Evolutionary conservation across 1,140 invertebrate species (phyloP), one percentile per base, ranked within the genome.

Genomic region (Bombyx mori): DNA sequence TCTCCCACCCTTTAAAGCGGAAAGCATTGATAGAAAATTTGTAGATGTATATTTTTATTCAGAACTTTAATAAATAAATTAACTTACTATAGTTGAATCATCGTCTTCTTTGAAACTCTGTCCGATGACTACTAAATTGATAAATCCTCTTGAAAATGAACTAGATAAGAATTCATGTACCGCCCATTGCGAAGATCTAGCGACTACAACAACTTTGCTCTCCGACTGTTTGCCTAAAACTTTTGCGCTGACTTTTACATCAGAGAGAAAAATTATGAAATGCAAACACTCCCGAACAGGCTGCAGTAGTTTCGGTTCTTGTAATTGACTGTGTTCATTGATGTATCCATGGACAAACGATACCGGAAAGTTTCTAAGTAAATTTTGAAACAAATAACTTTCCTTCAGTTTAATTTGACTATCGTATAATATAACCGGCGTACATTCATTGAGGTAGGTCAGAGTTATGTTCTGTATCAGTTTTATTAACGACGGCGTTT

Each of bases 161-260:
- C 89, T 90, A 8, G 87, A 81, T 10, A 94, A 67, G 79, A 92
- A 94, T 67, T 93, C 91, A 48, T 91, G 89, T 0, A 94, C 88
- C n/a, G 90, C 89, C 92, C 92, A 94, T 69, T 92, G 90, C 0
- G 92, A 90, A 7, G 92, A 92, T 60, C 89, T 85, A 0, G 92
- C 88, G 0, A 94, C 82, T 0, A 94, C 68, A 0, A 94, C 84
- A 3, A 93, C 88, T 56, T 90, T 90, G 66, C 86, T 90, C 0
- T 76, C 71, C 0, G 89, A 88, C 72, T 92, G 88, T 60, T 90
- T 86, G 0, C 89, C 89, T n/a, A 93, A 74, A 10, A 92, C 81
- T 45, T 89, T 82, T 3, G 80, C 87, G 45, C 88, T 86, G 57
- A 73, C 88, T 65, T 89, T 87, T 6, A 92, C 88, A 73, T 93